Conservation (phyloP, 2,113 vertebrate genomes). For the Notothenia coriiceps region DNA sequence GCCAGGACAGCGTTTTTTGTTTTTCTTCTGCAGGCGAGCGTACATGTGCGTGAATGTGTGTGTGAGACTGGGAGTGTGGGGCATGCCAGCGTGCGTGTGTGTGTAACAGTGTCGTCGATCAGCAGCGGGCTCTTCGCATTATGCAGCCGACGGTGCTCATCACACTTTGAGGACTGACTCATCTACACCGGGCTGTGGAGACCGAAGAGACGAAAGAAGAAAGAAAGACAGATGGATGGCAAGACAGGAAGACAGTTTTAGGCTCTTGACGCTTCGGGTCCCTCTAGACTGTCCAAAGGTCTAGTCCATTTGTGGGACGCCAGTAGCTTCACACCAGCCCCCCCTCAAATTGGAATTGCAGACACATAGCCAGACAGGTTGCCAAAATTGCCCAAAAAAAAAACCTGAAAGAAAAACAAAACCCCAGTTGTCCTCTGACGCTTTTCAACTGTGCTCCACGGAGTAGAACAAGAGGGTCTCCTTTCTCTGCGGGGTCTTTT, state of each 20-base stretch:
- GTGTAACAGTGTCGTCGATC: constrained; percentile 74
- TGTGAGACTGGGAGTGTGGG: constrained; percentile 49
- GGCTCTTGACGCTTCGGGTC: constrained; percentile 56
- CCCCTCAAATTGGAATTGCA: constrained; percentile 70
- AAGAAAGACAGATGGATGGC: constrained; percentile 53
- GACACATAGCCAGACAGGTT: constrained; percentile 65
- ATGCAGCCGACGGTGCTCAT: constrained; percentile 74
- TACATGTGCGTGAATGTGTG: constrained; percentile 48
- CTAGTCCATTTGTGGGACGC: constrained; percentile 66
- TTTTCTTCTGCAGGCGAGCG: constrained; percentile 37
- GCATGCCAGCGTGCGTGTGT: constrained; percentile 50
- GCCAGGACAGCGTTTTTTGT: constrained; percentile 62
- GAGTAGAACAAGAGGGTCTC: constrained; percentile 53
- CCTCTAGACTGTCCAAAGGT: constrained; percentile 56
- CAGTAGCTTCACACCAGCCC: constrained; percentile 35
- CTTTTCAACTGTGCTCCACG: constrained; percentile 33
- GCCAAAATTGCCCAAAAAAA: constrained; percentile 32
- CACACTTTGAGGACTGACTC: constrained; percentile 79
- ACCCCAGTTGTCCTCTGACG: constrained; percentile 28
- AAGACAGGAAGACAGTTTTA: constrained; percentile 57
- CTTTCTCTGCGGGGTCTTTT: constrained; percentile 42
- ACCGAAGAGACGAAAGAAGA: constrained; percentile 19
- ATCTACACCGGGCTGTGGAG: constrained; percentile 59
- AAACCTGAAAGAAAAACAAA: constrained; percentile 39
- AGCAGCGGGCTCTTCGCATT: constrained; percentile 70